Conservation (phyloP, 2,888 invertebrate species). For the Drosophila merina region DNA sequence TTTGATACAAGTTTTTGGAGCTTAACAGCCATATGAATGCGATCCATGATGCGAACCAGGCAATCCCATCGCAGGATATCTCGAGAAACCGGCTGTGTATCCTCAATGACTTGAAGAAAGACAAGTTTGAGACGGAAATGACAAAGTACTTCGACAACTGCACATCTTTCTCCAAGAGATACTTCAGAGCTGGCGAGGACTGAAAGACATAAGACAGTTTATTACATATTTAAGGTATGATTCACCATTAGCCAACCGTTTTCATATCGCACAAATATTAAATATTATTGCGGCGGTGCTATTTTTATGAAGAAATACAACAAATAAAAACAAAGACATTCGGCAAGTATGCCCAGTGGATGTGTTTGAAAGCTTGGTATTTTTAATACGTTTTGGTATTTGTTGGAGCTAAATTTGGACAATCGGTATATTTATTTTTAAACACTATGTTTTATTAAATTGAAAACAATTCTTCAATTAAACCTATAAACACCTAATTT, state of each 20-base stretch:
- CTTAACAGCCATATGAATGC: constrained; percentile 91
- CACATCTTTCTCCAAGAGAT: constrained; percentile 76
- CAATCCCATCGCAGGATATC: constrained; percentile 94
- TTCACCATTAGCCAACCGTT: constrained; percentile 21
- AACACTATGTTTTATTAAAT: no score
- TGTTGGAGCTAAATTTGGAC: not conserved
- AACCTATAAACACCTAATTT: not conserved
- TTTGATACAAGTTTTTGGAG: constrained; percentile 88
- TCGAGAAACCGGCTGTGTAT: constrained; percentile 81
- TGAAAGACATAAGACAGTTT: constrained; percentile 2
- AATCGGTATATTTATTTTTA: not conserved
- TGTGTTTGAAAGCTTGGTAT: not conserved
- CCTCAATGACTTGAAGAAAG: constrained; percentile 76
- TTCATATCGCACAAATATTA: constrained; percentile 12
- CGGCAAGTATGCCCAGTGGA: not conserved
- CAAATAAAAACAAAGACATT: not conserved
- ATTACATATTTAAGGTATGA: constrained; percentile 9
- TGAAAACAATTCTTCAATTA: no score
- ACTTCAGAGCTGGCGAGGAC: constrained; percentile 23
- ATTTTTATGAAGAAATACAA: constrained; percentile 10
- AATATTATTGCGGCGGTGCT: constrained; percentile 9
- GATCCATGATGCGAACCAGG: constrained; percentile 92
- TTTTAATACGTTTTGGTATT: not conserved
- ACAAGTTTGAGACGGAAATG: constrained; percentile 69
- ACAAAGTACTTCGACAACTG: constrained; percentile 78